Evolutionary conservation across 2,888 invertebrate genomes (phyloP).

Genomic region (Spodoptera picta): DNA sequence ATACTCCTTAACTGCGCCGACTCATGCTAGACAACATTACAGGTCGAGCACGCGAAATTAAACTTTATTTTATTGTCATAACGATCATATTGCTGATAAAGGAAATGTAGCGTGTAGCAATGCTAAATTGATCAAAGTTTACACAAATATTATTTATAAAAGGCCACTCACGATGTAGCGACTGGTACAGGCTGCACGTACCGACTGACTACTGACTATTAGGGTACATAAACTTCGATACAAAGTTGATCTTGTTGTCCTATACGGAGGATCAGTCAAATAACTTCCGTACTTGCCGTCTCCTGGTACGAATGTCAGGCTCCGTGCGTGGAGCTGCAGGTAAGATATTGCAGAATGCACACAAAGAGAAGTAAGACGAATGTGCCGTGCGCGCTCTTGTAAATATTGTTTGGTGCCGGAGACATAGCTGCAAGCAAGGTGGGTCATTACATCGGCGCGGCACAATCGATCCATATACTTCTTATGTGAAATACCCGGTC

Average conservation of each 20-base stretch:
- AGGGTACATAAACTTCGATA: too few relatives aligned
- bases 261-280: too few relatives aligned
- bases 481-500: constrained; percentile 44
- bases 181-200: too few relatives aligned
- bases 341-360: too few relatives aligned
- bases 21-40: constrained; percentile 13
- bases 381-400: too few relatives aligned
- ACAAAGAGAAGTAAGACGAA: too few relatives aligned
- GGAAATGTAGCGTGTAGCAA: constrained; percentile 16
- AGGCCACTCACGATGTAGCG: constrained; percentile 59
- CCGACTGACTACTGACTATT: too few relatives aligned
- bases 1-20: constrained; percentile 58
- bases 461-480: constrained; percentile 44
- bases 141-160: constrained; percentile 71
- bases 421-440: not conserved
- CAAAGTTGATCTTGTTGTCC: too few relatives aligned
- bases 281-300: too few relatives aligned
- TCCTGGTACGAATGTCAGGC: too few relatives aligned
- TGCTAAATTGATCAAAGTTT: constrained; percentile 62
- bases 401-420: too few relatives aligned
- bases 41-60: not conserved
- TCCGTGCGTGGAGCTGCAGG: too few relatives aligned
- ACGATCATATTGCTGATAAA: not conserved
- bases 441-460: constrained; percentile 14
- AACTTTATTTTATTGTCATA: constrained; percentile 19